A percentile compares a stretch with the other conserved stretches of the same genome.
Conservation (phyloP, 2,113 vertebrate genomes). For the Kryptolebias marmoratus region DNA sequence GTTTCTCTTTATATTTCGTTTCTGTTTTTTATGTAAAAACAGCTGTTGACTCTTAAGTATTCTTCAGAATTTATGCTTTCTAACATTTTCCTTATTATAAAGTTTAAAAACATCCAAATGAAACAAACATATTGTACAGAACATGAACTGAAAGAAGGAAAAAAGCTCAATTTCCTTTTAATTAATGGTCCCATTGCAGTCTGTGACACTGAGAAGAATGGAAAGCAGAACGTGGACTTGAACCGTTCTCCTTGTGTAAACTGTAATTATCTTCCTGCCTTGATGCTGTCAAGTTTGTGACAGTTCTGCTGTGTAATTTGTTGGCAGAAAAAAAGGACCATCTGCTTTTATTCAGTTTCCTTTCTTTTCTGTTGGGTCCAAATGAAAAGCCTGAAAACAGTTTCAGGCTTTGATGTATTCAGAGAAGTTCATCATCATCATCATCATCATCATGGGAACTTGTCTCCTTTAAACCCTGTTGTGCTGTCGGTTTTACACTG, state of each 20-base stretch:
- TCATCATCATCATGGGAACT: neutral
- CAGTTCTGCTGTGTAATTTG: constrained; percentile 26
- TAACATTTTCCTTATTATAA: neutral
- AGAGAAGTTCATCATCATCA: constrained; percentile 12
- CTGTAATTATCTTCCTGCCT: constrained; percentile 15
- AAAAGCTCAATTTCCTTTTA: neutral
- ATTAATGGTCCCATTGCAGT: neutral
- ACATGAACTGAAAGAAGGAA: neutral
- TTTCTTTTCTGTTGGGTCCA: neutral
- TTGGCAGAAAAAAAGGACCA: constrained; percentile 19
- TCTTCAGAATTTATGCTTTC: neutral
- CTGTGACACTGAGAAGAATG: neutral
- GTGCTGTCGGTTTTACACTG: neutral
- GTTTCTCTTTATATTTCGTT: no score
- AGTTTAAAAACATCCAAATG: neutral
- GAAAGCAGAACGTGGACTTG: neutral
- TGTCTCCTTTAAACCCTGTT: constrained; percentile 12
- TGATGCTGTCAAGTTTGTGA: constrained; percentile 8
- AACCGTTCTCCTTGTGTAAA: neutral
- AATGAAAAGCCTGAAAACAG: constrained; percentile 30
- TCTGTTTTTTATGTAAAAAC: no score
- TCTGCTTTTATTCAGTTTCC: constrained; percentile 47
- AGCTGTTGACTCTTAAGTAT: no score
- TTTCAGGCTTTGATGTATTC: constrained; percentile 38
- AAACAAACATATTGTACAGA: neutral